phyloP scores from a whole-genome alignment of 2,888 invertebrate genomes.

The Lycaena phlaeas region DNA sequence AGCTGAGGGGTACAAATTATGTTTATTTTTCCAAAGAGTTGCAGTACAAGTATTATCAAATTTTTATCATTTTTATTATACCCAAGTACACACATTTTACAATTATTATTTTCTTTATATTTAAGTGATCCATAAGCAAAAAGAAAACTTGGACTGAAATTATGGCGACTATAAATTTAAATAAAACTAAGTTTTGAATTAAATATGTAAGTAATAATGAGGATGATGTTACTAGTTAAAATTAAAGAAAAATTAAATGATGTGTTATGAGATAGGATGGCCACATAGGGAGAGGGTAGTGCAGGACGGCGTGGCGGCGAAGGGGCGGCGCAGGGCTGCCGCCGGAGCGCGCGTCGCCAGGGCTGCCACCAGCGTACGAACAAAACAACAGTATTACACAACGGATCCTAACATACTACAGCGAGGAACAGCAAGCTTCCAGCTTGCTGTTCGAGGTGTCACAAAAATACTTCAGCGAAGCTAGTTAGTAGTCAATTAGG shows the following conservation, averaged over 20 bases:
- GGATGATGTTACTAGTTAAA: neutral
- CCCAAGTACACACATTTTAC: constrained; percentile 26
- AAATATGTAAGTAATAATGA: constrained; percentile 7
- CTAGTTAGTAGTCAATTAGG: too few species aligned
- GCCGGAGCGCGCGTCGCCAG: constrained; percentile 2
- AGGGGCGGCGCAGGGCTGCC: neutral
- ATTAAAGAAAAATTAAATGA: constrained; percentile 3
- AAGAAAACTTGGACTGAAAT: constrained; percentile 8
- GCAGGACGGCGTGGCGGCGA: neutral
- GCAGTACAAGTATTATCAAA: constrained; percentile 27
- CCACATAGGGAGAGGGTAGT: neutral
- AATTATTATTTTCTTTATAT: constrained; percentile 23
- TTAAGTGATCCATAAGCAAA: constrained; percentile 22
- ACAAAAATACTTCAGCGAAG: too few species aligned
- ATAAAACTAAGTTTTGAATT: constrained; percentile 8
- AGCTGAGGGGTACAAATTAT: constrained; percentile 21
- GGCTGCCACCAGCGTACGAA: neutral
- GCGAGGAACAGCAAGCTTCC: too few species aligned
- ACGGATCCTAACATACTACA: too few species aligned
- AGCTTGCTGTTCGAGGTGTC: too few species aligned
- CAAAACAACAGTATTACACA: neutral
- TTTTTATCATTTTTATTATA: constrained; percentile 23
- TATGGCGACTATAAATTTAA: constrained; percentile 3
- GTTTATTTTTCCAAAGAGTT: constrained; percentile 26
- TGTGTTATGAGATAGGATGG: neutral